Evolutionary conservation across 2,888 invertebrate genomes (phyloP).

Genomic region (Mamestra brassicae): DNA sequence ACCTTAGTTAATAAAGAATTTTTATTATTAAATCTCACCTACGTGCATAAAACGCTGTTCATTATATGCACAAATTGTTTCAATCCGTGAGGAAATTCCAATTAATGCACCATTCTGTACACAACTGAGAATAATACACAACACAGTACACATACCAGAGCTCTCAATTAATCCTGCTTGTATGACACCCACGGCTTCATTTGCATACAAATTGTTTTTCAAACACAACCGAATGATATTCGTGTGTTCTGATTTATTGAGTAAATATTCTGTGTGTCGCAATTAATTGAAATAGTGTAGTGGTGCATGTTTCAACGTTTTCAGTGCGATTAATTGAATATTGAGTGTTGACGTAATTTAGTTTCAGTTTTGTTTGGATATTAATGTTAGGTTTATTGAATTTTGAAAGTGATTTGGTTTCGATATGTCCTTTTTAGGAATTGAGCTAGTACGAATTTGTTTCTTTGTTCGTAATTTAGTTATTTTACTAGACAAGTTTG

Average conservation of each 20-base stretch:
- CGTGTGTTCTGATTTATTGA: constrained; percentile 34
- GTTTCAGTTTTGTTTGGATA: background rate
- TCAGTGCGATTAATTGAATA: constrained; percentile 4
- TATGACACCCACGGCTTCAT: constrained; percentile 29
- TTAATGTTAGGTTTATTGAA: background rate
- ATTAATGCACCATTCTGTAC: background rate
- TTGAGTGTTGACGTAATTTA: background rate
- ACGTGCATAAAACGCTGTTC: background rate
- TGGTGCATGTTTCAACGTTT: constrained; percentile 3
- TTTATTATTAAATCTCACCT: background rate
- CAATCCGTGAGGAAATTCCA: background rate
- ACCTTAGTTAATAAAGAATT: too few relatives aligned
- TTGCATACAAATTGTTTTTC: constrained; percentile 60
- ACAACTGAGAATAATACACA: constrained; percentile 21
- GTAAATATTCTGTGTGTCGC: constrained; percentile 31
- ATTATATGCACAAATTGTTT: background rate
- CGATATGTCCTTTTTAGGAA: background rate
- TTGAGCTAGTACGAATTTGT: too few relatives aligned
- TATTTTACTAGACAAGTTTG: background rate
- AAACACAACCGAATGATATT: constrained; percentile 18
- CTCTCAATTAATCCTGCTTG: constrained; percentile 25
- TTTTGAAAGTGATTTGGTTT: background rate
- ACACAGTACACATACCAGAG: constrained; percentile 11
- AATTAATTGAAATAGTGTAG: constrained; percentile 39
- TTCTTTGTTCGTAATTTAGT: too few relatives aligned